Conservation (phyloP, 2,113 vertebrate species). For the Gnathonemus longibarbis region DNA sequence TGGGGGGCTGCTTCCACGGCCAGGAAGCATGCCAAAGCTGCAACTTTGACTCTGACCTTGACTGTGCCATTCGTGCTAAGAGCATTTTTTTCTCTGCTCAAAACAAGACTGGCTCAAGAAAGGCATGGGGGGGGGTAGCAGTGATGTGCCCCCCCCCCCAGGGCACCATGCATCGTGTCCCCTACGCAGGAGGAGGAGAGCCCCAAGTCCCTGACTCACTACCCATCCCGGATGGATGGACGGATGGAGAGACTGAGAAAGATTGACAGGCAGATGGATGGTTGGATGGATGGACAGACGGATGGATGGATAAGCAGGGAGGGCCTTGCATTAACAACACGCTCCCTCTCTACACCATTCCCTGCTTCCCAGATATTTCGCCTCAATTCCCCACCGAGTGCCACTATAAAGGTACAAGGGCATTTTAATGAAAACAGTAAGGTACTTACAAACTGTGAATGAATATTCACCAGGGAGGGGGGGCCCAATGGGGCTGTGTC, state of each 20-base stretch:
- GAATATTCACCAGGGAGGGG: conserved; percentile 44
- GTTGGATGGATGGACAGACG: background rate
- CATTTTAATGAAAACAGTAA: conserved; percentile 48
- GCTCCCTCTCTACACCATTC: conserved; percentile 29
- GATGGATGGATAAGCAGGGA: background rate
- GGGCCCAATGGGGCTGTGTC: conserved; percentile 41
- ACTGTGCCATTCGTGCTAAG: background rate
- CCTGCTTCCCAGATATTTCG: conserved; percentile 42
- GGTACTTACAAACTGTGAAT: conserved; percentile 51
- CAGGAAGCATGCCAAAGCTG: background rate
- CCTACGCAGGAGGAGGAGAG: background rate
- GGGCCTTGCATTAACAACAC: background rate
- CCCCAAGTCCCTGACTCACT: background rate
- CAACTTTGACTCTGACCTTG: background rate
- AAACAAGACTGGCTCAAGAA: background rate
- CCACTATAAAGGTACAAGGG: conserved; percentile 29
- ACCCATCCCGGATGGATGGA: background rate
- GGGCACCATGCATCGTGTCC: background rate
- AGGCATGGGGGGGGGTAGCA: too few relatives aligned
- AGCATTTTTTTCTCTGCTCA: background rate
- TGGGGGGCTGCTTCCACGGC: background rate
- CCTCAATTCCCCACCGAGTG: conserved; percentile 35
- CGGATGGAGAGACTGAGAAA: background rate
- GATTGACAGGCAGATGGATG: background rate
- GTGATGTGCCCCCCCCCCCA: background rate